Conservation (phyloP, 2,797 vertebrate species). For the Spizella passerina region DNA sequence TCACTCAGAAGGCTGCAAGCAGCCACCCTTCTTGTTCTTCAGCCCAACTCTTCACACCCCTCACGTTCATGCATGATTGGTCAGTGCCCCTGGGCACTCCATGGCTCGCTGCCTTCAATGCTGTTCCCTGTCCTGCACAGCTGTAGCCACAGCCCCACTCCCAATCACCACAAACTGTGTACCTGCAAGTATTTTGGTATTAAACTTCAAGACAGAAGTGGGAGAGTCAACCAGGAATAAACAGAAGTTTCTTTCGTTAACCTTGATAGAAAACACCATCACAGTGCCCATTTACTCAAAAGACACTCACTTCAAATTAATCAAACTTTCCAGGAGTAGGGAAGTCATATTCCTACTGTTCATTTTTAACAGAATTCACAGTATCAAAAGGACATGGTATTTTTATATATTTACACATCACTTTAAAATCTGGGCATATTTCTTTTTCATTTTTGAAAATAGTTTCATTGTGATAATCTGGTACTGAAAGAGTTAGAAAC, state of each 20-base stretch:
- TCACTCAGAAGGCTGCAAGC: neutral
- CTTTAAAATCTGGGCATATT: neutral
- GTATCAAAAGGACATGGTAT: neutral
- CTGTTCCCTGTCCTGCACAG: neutral
- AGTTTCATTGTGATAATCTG: neutral
- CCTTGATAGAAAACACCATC: neutral
- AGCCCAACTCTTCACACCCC: neutral
- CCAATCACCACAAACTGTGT: neutral
- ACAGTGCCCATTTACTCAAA: neutral
- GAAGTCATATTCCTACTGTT: neutral
- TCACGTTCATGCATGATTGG: neutral
- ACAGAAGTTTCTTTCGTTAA: neutral
- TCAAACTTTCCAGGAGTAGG: neutral
- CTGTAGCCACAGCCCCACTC: neutral
- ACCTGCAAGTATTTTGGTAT: neutral
- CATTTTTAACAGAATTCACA: neutral
- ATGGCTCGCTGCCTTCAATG: neutral
- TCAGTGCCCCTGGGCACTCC: neutral
- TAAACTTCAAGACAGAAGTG: neutral
- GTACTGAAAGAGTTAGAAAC: neutral
- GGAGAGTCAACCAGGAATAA: neutral
- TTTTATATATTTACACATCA: neutral
- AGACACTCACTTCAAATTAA: neutral
- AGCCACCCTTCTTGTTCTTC: neutral
- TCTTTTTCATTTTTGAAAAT: neutral